Evolutionary conservation across 2,113 vertebrate species (phyloP).

Genomic region (Microcebus lehilahytsara): DNA sequence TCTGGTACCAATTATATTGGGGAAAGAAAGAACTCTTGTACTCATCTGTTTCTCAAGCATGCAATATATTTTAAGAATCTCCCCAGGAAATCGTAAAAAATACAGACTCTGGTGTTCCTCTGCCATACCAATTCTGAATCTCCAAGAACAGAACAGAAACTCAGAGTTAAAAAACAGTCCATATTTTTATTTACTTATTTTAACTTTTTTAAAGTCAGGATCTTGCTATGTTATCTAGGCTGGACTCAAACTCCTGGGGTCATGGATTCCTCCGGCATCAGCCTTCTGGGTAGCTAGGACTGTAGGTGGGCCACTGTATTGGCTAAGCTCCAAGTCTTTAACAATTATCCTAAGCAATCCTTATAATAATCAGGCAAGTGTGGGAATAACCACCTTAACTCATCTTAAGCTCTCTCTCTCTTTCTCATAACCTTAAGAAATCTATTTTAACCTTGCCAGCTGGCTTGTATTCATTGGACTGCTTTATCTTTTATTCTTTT

Average conservation of each 20-base stretch:
- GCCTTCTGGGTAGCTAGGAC: background rate
- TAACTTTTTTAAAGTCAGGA: background rate
- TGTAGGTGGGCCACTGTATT: background rate
- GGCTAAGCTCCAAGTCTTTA: background rate
- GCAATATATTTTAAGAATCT: background rate
- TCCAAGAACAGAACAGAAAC: background rate
- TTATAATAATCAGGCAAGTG: conserved; percentile 3
- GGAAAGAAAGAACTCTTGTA: conserved; percentile 27
- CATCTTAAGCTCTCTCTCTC: background rate
- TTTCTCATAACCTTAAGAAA: background rate
- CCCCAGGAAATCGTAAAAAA: background rate
- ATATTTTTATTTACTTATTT: background rate
- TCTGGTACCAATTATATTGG: background rate
- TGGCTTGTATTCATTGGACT: background rate
- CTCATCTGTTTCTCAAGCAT: background rate
- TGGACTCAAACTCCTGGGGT: background rate
- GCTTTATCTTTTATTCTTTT: background rate
- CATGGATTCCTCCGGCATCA: background rate
- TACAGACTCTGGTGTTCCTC: background rate
- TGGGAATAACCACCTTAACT: background rate
- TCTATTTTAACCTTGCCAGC: background rate
- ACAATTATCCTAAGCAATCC: background rate
- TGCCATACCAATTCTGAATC: background rate
- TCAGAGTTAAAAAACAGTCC: background rate
- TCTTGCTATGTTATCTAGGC: background rate